A percentile compares a stretch with the other conserved stretches of the same genome.
Conservation (phyloP, 2,888 invertebrate genomes). For the Campoplex capitator region DNA sequence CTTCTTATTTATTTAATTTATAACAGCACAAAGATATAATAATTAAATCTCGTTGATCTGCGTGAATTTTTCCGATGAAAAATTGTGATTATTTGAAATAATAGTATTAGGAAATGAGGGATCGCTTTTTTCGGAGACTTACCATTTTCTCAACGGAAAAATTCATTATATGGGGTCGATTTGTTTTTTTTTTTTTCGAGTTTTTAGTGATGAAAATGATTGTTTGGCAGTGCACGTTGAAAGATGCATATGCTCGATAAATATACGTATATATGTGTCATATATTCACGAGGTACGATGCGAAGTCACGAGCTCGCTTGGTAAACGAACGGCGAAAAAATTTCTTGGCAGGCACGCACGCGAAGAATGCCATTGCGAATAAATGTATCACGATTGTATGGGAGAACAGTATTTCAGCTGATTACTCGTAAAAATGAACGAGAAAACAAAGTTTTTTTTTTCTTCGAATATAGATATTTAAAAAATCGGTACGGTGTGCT, state of each 20-base stretch:
- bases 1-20: background rate
- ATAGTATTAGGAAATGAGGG: background rate
- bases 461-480: background rate
- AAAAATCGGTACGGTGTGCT: background rate
- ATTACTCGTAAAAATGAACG: constrained; percentile 8
- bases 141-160: background rate
- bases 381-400: constrained; percentile 41
- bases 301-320: constrained; percentile 48
- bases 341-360: constrained; percentile 51
- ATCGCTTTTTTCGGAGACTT: constrained; percentile 40
- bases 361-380: constrained; percentile 51
- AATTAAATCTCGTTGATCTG: background rate
- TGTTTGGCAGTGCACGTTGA: constrained; percentile 20
- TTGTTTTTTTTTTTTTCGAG: constrained; percentile 43
- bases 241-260: background rate
- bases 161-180: background rate
- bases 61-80: background rate
- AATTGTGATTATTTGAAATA: background rate
- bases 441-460: background rate
- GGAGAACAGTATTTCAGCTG: constrained; percentile 10
- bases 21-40: background rate
- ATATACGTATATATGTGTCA: background rate
- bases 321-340: constrained; percentile 22
- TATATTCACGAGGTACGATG: constrained; percentile 37
- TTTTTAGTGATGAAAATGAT: constrained; percentile 23